Evolutionary conservation across 2,797 vertebrate species (phyloP), one percentile per base, ranked within the genome.

Genomic region (Garrulus glandarius): DNA sequence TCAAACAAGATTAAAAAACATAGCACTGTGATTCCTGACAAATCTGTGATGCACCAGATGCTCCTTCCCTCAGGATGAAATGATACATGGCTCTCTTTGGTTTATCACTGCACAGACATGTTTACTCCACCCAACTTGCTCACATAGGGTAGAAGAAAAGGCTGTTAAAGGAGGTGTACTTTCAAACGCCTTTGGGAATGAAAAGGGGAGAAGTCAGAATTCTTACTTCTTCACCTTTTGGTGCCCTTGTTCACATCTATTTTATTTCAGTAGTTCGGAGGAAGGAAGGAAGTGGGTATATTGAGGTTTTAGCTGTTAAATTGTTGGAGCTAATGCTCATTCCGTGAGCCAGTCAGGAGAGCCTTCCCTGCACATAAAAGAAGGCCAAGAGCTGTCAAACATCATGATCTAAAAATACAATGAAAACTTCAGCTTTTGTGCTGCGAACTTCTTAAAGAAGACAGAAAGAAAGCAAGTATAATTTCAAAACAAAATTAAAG

Each of bases 11-110:
- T 91, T 92, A 79, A 94, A 94, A 91, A 91, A 55, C 29, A 22
- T 59, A 86, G 72, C 72, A 26, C 47, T 78, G 36, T 93, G 91
- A 81, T 95, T 96, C 89, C 85, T 93, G 80, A 91, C 85, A 94
- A 96, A 93, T 81, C 91, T 93, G 69, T 92, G 92, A 67, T 94
- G 84, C 91, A 96, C 89, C 95, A 97, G 91, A 91, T 92, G 84
- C 84, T 94, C 59, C 41, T 93, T 96, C 87, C 72, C 47, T 86
- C 3, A 0, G 82, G 91, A 96, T 93, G 89, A 86, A 84, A 81
- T 84, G 79, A 69, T 94, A 67, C 59, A 67, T 67, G 55, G 63
- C 55, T 75, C 36, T 53, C 57, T 85, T 74, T 92, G 17, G 82
- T 60, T 92, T 84, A 86, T 49, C 72, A 71, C 57, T 92, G 76